phyloP scores from a whole-genome alignment of 1,140 invertebrate species.

The Cryptotermes secundus region DNA sequence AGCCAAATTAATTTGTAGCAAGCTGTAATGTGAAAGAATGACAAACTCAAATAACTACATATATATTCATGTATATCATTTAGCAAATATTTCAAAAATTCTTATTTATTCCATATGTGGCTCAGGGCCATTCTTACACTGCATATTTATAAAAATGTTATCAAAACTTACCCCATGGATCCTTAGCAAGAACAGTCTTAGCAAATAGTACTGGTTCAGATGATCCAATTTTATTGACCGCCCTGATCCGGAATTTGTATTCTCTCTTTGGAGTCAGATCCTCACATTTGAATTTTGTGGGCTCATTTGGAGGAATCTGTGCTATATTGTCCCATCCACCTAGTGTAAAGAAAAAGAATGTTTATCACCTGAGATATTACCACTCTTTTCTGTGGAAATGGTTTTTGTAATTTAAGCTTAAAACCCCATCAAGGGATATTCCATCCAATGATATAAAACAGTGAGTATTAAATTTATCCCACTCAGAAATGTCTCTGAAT shows the following conservation, averaged over 20 bases:
- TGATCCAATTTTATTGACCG: constrained; percentile 86
- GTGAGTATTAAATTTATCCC: too few relatives aligned
- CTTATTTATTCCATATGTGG: too few relatives aligned
- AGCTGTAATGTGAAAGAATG: constrained; percentile 17
- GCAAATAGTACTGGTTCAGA: constrained; percentile 85
- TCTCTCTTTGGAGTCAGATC: constrained; percentile 85
- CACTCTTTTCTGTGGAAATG: too few relatives aligned
- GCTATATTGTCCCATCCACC: constrained; percentile 84
- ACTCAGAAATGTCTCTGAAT: too few relatives aligned
- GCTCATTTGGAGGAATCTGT: constrained; percentile 62
- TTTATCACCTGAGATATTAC: not conserved
- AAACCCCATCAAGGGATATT: too few relatives aligned
- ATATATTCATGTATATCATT: not conserved
- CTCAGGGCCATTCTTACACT: not conserved
- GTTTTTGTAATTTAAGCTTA: too few relatives aligned
- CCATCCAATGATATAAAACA: too few relatives aligned
- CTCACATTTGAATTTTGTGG: constrained; percentile 77
- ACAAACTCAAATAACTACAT: constrained; percentile 26
- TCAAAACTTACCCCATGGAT: constrained; percentile 85
- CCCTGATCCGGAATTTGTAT: constrained; percentile 93
- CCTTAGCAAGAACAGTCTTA: constrained; percentile 89
- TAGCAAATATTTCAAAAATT: not conserved
- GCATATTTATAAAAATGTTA: constrained; percentile 3
- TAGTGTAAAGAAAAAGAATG: constrained; percentile 40
- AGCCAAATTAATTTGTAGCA: constrained; percentile 21